Conservation (phyloP, 1,140 invertebrate species). For the Lethocerus indicus region DNA sequence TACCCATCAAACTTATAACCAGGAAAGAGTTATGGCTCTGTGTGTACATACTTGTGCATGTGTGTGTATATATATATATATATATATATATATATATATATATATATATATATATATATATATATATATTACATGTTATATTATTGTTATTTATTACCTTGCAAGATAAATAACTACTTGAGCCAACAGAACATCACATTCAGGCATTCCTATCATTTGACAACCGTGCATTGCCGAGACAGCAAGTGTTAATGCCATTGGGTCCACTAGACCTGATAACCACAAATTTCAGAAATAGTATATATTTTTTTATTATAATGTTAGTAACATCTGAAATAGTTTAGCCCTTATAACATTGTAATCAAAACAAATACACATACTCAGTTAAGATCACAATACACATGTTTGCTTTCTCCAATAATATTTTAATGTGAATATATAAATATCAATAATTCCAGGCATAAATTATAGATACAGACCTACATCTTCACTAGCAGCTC, state of each 20-base stretch:
- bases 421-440: neutral
- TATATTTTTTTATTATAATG: neutral
- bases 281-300: neutral
- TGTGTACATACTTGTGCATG: too few relatives aligned
- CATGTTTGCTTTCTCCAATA: neutral
- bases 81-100: too few relatives aligned
- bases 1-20: too few relatives aligned
- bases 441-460: too few relatives aligned
- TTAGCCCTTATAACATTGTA: too few relatives aligned
- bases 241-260: slow-evolving; percentile 36
- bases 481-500: slow-evolving; percentile 61
- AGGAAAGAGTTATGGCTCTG: too few relatives aligned
- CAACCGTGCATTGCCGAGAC: slow-evolving; percentile 59
- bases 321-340: too few relatives aligned
- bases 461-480: slow-evolving; percentile 20
- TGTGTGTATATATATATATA: too few relatives aligned
- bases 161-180: slow-evolving; percentile 62
- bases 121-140: too few relatives aligned
- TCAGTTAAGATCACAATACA: neutral
- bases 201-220: slow-evolving; percentile 66
- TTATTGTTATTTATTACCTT: too few relatives aligned
- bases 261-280: slow-evolving; percentile 31
- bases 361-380: neutral
- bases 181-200: slow-evolving; percentile 57
- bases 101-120: too few relatives aligned